phyloP scores from a whole-genome alignment of 2,888 invertebrate species.

The Dicyrtomina minuta region DNA sequence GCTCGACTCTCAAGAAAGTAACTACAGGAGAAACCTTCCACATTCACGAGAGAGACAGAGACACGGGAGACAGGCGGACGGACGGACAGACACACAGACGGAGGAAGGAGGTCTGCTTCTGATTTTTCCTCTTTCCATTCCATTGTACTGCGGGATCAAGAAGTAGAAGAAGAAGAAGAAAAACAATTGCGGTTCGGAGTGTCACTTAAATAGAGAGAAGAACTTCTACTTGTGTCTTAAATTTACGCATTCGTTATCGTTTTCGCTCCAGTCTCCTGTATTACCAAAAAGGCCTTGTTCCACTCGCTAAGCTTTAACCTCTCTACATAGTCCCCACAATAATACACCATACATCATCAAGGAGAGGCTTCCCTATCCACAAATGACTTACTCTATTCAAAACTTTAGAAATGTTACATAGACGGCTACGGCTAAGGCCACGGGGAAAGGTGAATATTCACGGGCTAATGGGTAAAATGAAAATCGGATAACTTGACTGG shows the following conservation, averaged over 20 bases:
- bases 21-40: not conserved
- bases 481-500: no score
- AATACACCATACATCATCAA: not conserved
- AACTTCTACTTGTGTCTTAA: slow-evolving; percentile 7
- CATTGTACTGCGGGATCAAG: no score
- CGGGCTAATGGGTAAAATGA: no score
- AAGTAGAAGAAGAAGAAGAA: slow-evolving; percentile 2
- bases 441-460: no score
- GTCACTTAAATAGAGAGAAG: slow-evolving; percentile 13
- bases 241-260: not conserved
- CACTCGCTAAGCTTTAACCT: not conserved
- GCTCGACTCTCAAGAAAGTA: not conserved
- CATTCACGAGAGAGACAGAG: not conserved
- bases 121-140: no score
- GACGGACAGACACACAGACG: no score
- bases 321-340: not conserved
- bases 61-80: not conserved
- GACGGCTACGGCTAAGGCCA: slow-evolving; percentile 6
- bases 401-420: not conserved
- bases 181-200: slow-evolving; percentile 10
- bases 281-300: not conserved
- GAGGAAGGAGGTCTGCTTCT: no score
- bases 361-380: no score
- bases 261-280: no score
- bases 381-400: not conserved